A percentile compares a stretch with the other conserved stretches of the same genome.
phyloP scores from a whole-genome alignment of 2,113 vertebrate genomes.

The Lepus americanus region DNA sequence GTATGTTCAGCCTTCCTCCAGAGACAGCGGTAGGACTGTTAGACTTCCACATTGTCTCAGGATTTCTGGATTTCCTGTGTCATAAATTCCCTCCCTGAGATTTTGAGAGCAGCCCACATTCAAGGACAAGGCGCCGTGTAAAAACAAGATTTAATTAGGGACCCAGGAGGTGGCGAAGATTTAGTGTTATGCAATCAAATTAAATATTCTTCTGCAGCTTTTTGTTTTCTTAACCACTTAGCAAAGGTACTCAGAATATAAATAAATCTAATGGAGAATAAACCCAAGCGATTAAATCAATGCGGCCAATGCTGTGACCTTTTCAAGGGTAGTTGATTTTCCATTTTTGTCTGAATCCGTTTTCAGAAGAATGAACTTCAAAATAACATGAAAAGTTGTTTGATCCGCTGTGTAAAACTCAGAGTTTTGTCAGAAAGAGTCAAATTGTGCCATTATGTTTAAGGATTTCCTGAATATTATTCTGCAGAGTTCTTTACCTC shows the following conservation, averaged over 20 bases:
- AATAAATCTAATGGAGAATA: slow-evolving; percentile 77
- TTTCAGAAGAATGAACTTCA: slow-evolving; percentile 66
- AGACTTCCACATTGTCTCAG: slow-evolving; percentile 26
- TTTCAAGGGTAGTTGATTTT: slow-evolving; percentile 59
- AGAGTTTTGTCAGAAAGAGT: slow-evolving; percentile 46
- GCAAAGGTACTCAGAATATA: slow-evolving; percentile 71
- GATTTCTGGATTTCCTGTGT: slow-evolving; percentile 52
- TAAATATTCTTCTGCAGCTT: slow-evolving; percentile 77
- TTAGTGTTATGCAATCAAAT: slow-evolving; percentile 82
- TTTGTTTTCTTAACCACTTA: slow-evolving; percentile 80
- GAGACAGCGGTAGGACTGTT: neutral
- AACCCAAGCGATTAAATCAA: slow-evolving; percentile 76
- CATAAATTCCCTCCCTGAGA: slow-evolving; percentile 57
- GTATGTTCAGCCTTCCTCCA: neutral
- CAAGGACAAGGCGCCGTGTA: slow-evolving; percentile 55
- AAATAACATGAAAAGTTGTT: slow-evolving; percentile 65
- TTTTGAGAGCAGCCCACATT: slow-evolving; percentile 24
- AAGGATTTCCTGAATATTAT: slow-evolving; percentile 17
- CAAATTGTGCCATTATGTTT: neutral
- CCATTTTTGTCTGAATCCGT: slow-evolving; percentile 62
- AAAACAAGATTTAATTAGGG: slow-evolving; percentile 81
- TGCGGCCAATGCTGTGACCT: slow-evolving; percentile 70
- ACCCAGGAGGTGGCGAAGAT: slow-evolving; percentile 82
- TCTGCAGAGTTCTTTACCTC: slow-evolving; percentile 22
- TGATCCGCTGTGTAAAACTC: slow-evolving; percentile 59